Base-by-base conservation (phyloP, 2,888 invertebrate genomes). In the Tethea ocularis region DNA sequence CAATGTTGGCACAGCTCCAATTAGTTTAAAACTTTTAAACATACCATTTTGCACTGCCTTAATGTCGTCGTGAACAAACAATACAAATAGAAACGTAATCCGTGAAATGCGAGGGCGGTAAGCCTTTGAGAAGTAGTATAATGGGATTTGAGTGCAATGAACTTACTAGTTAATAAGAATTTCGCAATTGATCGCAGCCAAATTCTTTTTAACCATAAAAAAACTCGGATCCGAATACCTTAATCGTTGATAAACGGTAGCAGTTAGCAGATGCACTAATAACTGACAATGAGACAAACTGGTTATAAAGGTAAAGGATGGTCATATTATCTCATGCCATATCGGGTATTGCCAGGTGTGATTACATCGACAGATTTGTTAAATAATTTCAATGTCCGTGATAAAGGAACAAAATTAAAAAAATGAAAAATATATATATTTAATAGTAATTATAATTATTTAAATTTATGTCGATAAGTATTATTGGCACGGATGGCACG, bases 1-100 rank as follows among this genome's bases (percentile, higher is more conserved):
- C 82, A 69, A 81, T 78, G 63, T 64, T 83, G 83, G 83, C 83
- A 68, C 61, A 61, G 65, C 63, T 78, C 83, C 83, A 83, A 77
- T 72, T 67, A 67, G 62, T 70, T 62, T 69, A 71, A 72, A 73
- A 63, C 64, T 69, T 55, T 56, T 61, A 62, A 61, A 66, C 61
- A 63, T 41, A 41, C 41, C 46, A 38, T 63, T 61, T 23, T 23
- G 52, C 36, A 53, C 56, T 52, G 52, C 17, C 53, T n/a, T 29
- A 53, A 24, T 53, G 23, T 53, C 17, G 53, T 52, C 17, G 53
- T 52, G 26, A 38, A 38, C 38, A 38, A 38, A 20, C 10, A 20
- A 2, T 46, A 46, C 46, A 41, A 41, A 41, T 38, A 41, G 46
- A 46, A 46, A 46, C 20, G 17, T 20, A 46, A 41, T 41, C 41